Evolutionary conservation across 2,113 vertebrate species (phyloP), one percentile per base, ranked within the genome.

Genomic region (Uropsilus gracilis): DNA sequence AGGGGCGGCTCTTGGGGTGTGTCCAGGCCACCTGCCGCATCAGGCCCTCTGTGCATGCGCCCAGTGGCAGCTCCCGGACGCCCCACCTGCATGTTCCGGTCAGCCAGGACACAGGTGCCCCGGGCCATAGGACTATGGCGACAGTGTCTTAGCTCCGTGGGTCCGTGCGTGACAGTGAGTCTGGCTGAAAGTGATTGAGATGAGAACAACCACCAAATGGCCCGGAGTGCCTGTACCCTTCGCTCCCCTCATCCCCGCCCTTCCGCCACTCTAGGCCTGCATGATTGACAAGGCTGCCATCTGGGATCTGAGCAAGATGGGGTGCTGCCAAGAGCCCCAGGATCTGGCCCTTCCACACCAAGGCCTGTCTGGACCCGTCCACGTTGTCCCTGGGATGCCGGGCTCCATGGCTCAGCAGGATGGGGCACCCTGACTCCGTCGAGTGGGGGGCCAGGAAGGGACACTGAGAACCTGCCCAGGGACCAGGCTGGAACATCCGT

Each of bases 401-500:
- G 87, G 61, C n/a, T 84, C 73, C 92, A 78, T 34, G 84, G 86
- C 53, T 39, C 37, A 13, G 57, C 28, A 48, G 42, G 57, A 57
- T 28, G 30, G 16, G 55, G 66, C 82, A 46, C 68, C 92, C 64
- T 39, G 92, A 44, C 81, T 84, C 84, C 0, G 1, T 46, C 66
- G 50, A n/a, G 22, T 86, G 24, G 32, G 80, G 57, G 26, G 30
- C 86, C 55, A 28, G 78, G 83, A 72, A 77, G 59, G 46, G 84
- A 34, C 18, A 30, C 73, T 30, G 48, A 32, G 77, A 48, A 34
- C 69, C 82, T 81, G 84, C 90, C 82, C 57, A 22, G 92, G 86
- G 95, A 95, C 93, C 94, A 94, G 89, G 77, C 89, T 94, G 95
- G 93, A 94, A 78, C 50, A 93, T 81, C 97, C 90, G 89, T 88